Evolutionary conservation across 1,140 invertebrate species (phyloP).

Genomic region (Oppia nitens): DNA sequence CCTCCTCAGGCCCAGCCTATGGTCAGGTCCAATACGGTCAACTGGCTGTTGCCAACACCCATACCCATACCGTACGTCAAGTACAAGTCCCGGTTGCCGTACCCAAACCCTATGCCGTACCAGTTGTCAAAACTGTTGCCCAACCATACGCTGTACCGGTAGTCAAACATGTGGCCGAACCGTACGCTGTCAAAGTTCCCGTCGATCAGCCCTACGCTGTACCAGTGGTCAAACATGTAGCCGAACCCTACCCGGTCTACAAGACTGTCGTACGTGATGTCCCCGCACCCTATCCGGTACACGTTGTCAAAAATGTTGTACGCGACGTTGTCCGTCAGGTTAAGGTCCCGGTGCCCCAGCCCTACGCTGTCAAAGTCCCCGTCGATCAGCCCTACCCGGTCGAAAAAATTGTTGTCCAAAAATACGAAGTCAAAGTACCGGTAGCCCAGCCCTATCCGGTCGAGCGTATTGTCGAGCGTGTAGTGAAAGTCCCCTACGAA

Average conservation of each 20-base stretch:
- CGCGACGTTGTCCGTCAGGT: background rate
- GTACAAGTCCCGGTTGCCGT: background rate
- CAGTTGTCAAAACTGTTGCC: slow-evolving; percentile 4
- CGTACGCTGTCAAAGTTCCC: background rate
- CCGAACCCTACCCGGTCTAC: background rate
- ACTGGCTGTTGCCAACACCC: background rate
- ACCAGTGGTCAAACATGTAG: background rate
- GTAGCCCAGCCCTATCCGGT: slow-evolving; percentile 4
- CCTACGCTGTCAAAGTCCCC: slow-evolving; percentile 9
- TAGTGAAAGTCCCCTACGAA: background rate
- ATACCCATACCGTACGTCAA: background rate
- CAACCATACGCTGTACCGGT: background rate
- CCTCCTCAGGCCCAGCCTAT: background rate
- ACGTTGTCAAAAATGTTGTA: background rate
- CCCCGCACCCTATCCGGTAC: background rate
- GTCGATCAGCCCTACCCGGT: slow-evolving; percentile 1
- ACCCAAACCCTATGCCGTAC: background rate
- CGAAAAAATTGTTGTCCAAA: background rate
- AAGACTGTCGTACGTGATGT: slow-evolving; percentile 6
- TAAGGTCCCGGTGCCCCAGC: background rate
- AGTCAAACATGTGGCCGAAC: background rate
- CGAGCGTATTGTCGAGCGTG: slow-evolving; percentile 1
- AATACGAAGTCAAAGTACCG: slow-evolving; percentile 8
- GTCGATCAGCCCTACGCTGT: background rate
- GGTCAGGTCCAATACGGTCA: background rate